Evolutionary conservation across 2,888 invertebrate species (phyloP), one percentile per base, ranked within the genome.

Genomic region (Lobophora halterata): DNA sequence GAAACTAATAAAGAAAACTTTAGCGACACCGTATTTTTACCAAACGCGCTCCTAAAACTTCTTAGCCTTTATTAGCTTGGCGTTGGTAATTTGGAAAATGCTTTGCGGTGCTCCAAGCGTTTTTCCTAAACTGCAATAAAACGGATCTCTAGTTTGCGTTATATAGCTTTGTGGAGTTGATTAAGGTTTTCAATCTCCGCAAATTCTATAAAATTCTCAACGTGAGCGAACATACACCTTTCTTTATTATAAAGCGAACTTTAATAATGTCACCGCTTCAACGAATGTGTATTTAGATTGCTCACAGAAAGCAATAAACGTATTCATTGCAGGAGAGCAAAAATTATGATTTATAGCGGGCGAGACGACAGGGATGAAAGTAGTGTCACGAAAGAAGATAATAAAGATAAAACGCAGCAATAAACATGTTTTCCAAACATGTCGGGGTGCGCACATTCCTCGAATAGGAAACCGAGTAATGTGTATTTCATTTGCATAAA

Each of bases 1-100:
- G 75, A 78, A 82, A 82, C 83, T 87, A 86, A 87, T 87, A 86
- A 87, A 83, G 86, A 82, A 86, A 87, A 87, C 78, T 87, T 86
- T 74, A 78, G 80, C 83, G 81, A 86, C 85, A 83, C 83, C 82
- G 83, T 83, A 86, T 87, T 87, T 87, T 86, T 82, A 80, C 68
- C 73, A 76, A 80, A 77, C 69, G 79, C 71, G 64, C 72, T 73
- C 79, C 80, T 80, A 76, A 79, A 80, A 81, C 77, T 80, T 79
- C 65, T 68, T 58, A 68, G 61, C 71, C 70, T 79, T 85, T 82
- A 85, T 81, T 82, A 80, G 75, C 65, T 75, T 71, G 62, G 61
- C 69, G 68, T 65, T 65, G 67, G 74, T 74, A 76, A 79, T 83
- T 79, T 65, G 60, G 63, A 65, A 73, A 77, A 71, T 56, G 61